Percentiles rank a stretch among this genome's conserved stretches.
Evolutionary conservation across 2,113 vertebrate genomes (phyloP).

Genomic region (Ceratotherium simum): DNA sequence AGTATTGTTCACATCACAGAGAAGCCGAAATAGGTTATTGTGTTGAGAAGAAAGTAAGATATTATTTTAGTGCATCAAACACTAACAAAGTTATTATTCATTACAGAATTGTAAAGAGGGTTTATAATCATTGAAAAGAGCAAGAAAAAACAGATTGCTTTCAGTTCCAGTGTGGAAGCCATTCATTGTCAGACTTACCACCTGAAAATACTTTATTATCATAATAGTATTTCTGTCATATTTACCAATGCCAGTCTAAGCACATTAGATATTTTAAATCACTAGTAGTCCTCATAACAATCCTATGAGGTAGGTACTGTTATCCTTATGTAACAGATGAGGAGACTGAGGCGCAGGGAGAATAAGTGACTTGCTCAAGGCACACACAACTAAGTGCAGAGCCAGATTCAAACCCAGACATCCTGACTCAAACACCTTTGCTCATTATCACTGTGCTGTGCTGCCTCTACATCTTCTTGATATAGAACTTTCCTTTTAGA

Average conservation of each 20-base stretch:
- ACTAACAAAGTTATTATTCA: background rate
- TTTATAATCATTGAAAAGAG: background rate
- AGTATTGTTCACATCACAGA: background rate
- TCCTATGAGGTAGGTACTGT: background rate
- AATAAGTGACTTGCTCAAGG: background rate
- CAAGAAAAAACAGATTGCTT: background rate
- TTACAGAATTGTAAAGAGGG: background rate
- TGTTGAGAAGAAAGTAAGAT: slow-evolving; percentile 16
- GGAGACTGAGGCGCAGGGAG: background rate
- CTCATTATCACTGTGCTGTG: background rate
- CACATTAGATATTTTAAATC: background rate
- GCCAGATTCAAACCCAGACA: background rate
- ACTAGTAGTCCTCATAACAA: background rate
- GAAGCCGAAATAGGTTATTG: background rate
- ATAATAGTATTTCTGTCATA: background rate
- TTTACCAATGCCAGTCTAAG: background rate
- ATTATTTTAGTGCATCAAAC: background rate
- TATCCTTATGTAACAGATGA: background rate
- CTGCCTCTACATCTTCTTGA: background rate
- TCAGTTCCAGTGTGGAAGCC: background rate
- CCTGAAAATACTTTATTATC: slow-evolving; percentile 8
- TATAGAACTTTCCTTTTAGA: background rate
- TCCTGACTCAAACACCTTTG: background rate
- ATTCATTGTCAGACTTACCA: background rate
- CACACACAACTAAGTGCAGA: background rate